A percentile compares a stretch with the other conserved stretches of the same genome.
Conservation (phyloP, 2,888 invertebrate genomes). For the Tetragonisca angustula region DNA sequence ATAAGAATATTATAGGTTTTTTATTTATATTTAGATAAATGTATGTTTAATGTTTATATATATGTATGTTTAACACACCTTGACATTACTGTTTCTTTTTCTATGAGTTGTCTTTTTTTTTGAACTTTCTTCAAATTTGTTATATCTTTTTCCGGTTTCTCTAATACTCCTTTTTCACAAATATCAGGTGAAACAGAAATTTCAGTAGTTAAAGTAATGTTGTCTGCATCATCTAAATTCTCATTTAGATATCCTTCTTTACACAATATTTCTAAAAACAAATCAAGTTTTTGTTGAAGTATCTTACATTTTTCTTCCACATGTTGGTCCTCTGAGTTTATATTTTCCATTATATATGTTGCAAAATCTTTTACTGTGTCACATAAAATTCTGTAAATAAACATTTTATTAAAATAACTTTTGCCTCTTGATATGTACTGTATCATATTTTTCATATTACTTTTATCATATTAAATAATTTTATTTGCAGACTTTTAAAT, state of each 20-base stretch:
- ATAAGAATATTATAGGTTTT: neutral
- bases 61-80: slow-evolving; percentile 74
- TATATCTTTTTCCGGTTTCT: slow-evolving; percentile 86
- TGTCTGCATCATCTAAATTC: slow-evolving; percentile 72
- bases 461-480: neutral
- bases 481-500: neutral
- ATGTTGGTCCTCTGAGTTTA: slow-evolving; percentile 86
- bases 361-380: slow-evolving; percentile 92
- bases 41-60: slow-evolving; percentile 40
- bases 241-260: slow-evolving; percentile 85
- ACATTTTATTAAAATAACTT: neutral
- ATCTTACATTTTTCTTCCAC: slow-evolving; percentile 89
- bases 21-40: slow-evolving; percentile 74
- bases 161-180: slow-evolving; percentile 84
- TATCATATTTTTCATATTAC: neutral
- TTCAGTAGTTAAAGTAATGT: slow-evolving; percentile 66
- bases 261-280: slow-evolving; percentile 89
- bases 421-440: slow-evolving; percentile 10
- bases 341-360: slow-evolving; percentile 86
- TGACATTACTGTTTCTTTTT: slow-evolving; percentile 86
- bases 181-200: slow-evolving; percentile 68
- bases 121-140: slow-evolving; percentile 83
- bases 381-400: slow-evolving; percentile 86
- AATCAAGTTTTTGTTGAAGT: slow-evolving; percentile 90
- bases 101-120: slow-evolving; percentile 84